Conservation (phyloP, 2,113 vertebrate species). For the Ramphastos sulfuratus region DNA sequence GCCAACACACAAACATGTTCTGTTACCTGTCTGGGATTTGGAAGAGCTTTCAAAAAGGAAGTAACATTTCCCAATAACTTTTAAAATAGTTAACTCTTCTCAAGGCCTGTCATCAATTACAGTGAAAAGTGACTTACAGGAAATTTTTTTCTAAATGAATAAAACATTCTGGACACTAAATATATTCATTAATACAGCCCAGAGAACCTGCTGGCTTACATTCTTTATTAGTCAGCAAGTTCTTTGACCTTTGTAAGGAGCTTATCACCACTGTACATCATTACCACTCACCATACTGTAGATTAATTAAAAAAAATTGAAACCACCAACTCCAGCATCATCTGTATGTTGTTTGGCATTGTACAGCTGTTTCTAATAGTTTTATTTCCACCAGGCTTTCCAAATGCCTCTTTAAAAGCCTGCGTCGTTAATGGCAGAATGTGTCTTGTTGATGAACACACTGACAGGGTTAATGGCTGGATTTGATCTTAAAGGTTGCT, state of each 20-base stretch:
- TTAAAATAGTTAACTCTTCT: not conserved
- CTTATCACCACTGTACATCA: not conserved
- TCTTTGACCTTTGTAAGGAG: not conserved
- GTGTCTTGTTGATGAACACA: not conserved
- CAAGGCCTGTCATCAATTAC: not conserved
- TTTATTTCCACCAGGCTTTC: not conserved
- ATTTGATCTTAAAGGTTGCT: too few species aligned
- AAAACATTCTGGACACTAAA: not conserved
- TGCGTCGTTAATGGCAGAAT: not conserved
- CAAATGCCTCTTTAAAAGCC: not conserved
- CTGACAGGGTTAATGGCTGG: too few species aligned
- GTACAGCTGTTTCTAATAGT: not conserved
- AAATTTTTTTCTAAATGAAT: not conserved
- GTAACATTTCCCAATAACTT: not conserved
- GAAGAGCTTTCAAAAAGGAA: constrained; percentile 1
- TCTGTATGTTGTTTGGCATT: not conserved
- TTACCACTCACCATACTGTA: not conserved
- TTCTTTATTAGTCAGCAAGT: constrained; percentile 20
- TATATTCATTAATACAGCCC: not conserved
- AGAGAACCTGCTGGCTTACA: not conserved
- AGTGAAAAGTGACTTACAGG: not conserved
- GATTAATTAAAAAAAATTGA: not conserved
- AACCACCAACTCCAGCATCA: not conserved
- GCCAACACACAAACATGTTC: not conserved
- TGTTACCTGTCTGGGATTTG: not conserved